Percentiles rank a stretch among this genome's conserved stretches.
These are phyloP conservation scores for Darevskia nairensis DNA, from an alignment of 2,797 vertebrate genomes.

Conservation along the genomic window DNA sequence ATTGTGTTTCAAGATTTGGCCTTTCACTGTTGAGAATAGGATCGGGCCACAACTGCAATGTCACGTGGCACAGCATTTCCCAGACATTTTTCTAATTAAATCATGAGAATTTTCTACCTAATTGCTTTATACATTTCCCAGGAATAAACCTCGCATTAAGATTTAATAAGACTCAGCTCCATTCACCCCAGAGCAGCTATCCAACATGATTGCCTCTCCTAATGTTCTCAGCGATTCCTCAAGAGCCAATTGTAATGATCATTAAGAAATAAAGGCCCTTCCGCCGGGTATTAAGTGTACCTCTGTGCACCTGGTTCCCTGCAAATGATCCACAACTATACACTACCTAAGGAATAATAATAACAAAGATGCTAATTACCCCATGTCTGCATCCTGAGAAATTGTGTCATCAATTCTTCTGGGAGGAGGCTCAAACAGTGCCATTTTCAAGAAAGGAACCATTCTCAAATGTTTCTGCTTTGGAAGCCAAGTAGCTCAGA, in stretches of 20 bases:
- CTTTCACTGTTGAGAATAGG: background rate
- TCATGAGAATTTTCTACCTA: conserved; percentile 6
- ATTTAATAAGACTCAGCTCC: conserved; percentile 26
- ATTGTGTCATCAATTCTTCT: background rate
- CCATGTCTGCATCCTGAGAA: conserved; percentile 11
- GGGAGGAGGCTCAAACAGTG: background rate
- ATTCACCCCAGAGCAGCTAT: conserved; percentile 30
- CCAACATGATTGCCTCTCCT: conserved; percentile 32
- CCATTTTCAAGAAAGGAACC: conserved; percentile 13
- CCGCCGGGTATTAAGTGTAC: conserved; percentile 26
- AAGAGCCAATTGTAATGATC: conserved; percentile 40
- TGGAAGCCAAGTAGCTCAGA: background rate
- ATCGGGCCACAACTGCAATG: background rate
- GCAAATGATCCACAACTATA: conserved; percentile 37
- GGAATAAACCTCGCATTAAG: conserved; percentile 30
- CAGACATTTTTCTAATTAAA: background rate
- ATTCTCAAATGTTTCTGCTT: fast-evolving
- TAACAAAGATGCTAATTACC: conserved; percentile 18
- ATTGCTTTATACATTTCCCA: conserved; percentile 26
- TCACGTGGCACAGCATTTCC: background rate
- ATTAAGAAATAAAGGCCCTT: conserved; percentile 47
- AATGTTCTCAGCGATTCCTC: conserved; percentile 29
- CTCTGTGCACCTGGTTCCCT: conserved; percentile 41
- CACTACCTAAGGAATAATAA: conserved; percentile 20
- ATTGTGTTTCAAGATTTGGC: background rate